Evolutionary conservation across 2,888 invertebrate genomes (phyloP), one percentile per base, ranked within the genome.

Genomic region (Leucophora obtusa): DNA sequence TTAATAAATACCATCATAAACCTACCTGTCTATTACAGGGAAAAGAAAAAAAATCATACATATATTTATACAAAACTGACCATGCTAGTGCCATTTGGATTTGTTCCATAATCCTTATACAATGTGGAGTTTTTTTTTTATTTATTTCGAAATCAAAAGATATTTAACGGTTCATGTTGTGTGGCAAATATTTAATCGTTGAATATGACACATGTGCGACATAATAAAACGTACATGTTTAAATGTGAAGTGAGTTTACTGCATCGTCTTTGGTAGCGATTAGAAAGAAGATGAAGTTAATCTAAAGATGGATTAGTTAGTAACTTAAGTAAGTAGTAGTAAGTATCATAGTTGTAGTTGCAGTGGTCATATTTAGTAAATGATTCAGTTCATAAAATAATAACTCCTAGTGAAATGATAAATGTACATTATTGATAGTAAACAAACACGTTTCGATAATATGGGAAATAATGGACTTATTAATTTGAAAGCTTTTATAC

Each of bases 111-210:
- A 63, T 60, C 65, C 50, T 79, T 82, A 73, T 82, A 74, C 50
- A 60, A 59, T 62, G 59, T 70, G 15, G 43, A 56, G n/a, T 59
- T 59, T 70, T 59, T 47, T 38, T 18, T 43, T 54, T n/a, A 21
- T 71, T 15, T 60, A 4, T 62, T 14, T 3, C n/a, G 47, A 75
- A 69, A 62, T 63, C 68, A 56, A n/a, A 68, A 75, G 62, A 69
- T 63, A 75, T 75, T 75, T 79, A 79, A 79, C 79, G 79, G 79
- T 79, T 79, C 79, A 79, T 79, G 79, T 70, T 79, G 79, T 79
- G 79, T 74, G 79, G 79, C 79, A 79, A 79, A 79, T 80, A 80
- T 76, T 80, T 76, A 75, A 62, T 80, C 71, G 75, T 18, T 58
- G 75, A 72, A 69, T 72, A 76, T 80, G 80, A 76, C 80, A 79